Evolutionary conservation across 2,888 invertebrate species (phyloP), one percentile per base, ranked within the genome.

Genomic region (Palloptera scutellata): DNA sequence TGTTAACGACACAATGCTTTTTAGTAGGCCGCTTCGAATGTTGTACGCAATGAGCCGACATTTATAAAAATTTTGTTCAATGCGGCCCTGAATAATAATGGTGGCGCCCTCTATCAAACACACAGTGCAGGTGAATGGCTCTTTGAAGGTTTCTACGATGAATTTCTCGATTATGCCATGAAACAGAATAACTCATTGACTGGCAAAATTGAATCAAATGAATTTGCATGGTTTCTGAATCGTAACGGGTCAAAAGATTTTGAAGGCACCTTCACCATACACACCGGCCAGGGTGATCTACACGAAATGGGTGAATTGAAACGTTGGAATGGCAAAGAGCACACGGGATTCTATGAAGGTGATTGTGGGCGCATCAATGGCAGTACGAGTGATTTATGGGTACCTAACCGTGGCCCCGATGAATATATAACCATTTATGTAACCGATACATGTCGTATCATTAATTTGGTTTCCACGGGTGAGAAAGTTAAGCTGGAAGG

Each of bases 181-280:
- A 86, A 70, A 74, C 89, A 17, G 84, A 78, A 79, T 5, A 82
- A 71, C 66, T 77, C 80, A 0, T 15, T 75, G 40, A 75, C 64
- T 0, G 76, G 77, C 6, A 1, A 19, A 2, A 66, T 81, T 11
- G 90, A 71, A 73, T 88, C 11, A 81, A 76, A 83, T 68, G 91
- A 89, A 74, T 96, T 97, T 83, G 96, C 92, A 0, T 94, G 95
- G 92, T 95, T 96, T 79, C 85, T 84, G 13, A 85, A 92, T 91
- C 89, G 94, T 72, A 95, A 95, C 81, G 88, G 87, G 11, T 91
- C 92, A 0, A 83, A 86, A 19, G 87, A 88, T 0, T 92, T 88
- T 77, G 95, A 95, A 79, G 95, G 95, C 0, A 83, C 87, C 0
- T 93, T 91, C 77, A 91, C 90, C 48, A 91, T 95, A 87, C 88